Base-by-base conservation (phyloP, 2,113 vertebrate species). In the Lophura nycthemera region DNA sequence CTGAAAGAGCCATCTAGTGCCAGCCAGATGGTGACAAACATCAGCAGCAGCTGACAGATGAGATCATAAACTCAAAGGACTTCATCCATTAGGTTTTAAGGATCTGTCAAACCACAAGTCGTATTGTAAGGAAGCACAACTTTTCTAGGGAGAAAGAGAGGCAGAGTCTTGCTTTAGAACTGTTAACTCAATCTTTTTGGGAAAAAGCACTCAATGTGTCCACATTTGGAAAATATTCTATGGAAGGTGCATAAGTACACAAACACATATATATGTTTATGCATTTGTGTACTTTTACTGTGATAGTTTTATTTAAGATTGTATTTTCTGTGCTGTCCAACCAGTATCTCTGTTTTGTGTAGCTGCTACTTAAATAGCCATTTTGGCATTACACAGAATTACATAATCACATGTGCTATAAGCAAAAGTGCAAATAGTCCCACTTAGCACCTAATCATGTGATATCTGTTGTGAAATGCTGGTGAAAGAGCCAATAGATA, bases 381-480 rank as follows among this genome's bases (percentile, higher is more conserved):
- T 94, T 95, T 95, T 89, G 86, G 88, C 92, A 93, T 95, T 93
- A 72, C 10, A 29, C 34, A 67, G 88, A 94, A 94, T 96, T 94
- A 95, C 83, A 88, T 93, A 96, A 95, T 95, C 95, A 96, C 60
- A 96, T 74, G 73, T 96, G 80, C 83, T 65, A 86, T 88, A 94
- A 96, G 93, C 95, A 93, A 92, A 94, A 96, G 96, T 96, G 96
- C 95, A 95, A 95, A 95, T 93, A 96, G 90, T 92, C 90, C 90
- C 73, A 92, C 93, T 96, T 96, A 96, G 87, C 96, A 96, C 96
- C 93, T 96, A 94, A 96, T 96, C 95, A 94, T 91, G 40, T 32
- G 67, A 20, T 92, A 86, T 86, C 90, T 92, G 90, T 95, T 96
- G 95, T 90, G 96, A 96, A 96, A 96, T 67, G 69, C 76, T 88